These are phyloP conservation scores for Philereme transversata DNA, from an alignment of 2,888 invertebrate species.

Conservation along the genomic window DNA sequence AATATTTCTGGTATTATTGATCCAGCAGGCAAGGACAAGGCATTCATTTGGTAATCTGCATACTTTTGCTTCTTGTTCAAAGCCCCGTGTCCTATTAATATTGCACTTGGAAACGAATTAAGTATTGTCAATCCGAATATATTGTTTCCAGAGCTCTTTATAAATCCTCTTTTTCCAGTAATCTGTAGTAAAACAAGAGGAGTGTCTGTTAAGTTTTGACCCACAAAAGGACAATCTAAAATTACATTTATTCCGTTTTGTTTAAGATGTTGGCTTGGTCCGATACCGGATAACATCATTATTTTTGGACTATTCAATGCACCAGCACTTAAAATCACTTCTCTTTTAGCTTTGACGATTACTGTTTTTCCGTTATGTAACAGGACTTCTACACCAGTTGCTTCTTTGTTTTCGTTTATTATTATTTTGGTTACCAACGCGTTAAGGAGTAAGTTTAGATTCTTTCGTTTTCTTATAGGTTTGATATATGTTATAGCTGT, in stretches of 20 bases:
- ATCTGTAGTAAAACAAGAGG: slow-evolving; percentile 31
- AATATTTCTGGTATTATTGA: slow-evolving; percentile 40
- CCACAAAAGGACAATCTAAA: slow-evolving; percentile 58
- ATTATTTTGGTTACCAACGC: slow-evolving; percentile 26
- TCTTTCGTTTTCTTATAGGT: slow-evolving; percentile 19
- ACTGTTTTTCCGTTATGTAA: slow-evolving; percentile 12
- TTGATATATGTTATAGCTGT: slow-evolving; percentile 27
- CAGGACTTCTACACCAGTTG: slow-evolving; percentile 25
- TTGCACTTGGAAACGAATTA: slow-evolving; percentile 43
- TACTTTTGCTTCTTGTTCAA: slow-evolving; percentile 44
- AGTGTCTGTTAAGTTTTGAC: slow-evolving; percentile 45
- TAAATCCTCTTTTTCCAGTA: slow-evolving; percentile 35
- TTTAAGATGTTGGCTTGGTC: slow-evolving; percentile 55
- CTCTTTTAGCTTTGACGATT: slow-evolving; percentile 42
- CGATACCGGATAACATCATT: slow-evolving; percentile 69
- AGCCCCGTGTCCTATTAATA: slow-evolving; percentile 47
- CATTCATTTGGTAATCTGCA: slow-evolving; percentile 53
- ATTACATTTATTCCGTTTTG: slow-evolving; percentile 51
- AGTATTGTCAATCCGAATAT: slow-evolving; percentile 35
- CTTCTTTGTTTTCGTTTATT: slow-evolving; percentile 27
- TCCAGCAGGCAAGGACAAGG: slow-evolving; percentile 42
- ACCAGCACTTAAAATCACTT: slow-evolving; percentile 68
- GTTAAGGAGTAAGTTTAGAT: slow-evolving; percentile 21
- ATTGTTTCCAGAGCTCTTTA: slow-evolving; percentile 35
- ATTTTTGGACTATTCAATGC: slow-evolving; percentile 66